Base-by-base conservation (phyloP, 2,888 invertebrate species). In the Zhuqinia jingwanae region DNA sequence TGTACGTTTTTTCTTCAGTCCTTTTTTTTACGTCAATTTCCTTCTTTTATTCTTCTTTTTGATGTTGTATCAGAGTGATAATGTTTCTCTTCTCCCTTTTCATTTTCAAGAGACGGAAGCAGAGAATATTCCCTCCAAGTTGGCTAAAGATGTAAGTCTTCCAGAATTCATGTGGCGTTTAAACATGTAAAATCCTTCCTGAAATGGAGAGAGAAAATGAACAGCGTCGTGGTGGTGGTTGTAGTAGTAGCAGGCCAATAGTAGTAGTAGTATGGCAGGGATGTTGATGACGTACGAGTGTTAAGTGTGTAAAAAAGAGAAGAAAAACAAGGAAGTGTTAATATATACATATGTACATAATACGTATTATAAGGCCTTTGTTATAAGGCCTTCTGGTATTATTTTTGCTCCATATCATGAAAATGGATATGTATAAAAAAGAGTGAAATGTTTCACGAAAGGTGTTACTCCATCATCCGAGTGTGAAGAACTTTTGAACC, bases 81-180 rank as follows among this genome's bases (percentile, higher is more conserved):
- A 27, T 42, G 36, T 25, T 73, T 78, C 60, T 50, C 15, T 27
- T 36, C 75, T 30, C 27, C 2, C 10, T 70, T 22, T 50, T 75
- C 20, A 56, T n/a, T 56, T 56, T 76, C 70, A 84, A 15, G 87
- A 78, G 53, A 87, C 68, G 42, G 80, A 73, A 15, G 87, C 87
- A 17, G 87, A 87, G 53, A 87, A 87, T 22, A 87, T 87, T 22
- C 83, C 84, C 63, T 85, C 88, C 75, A 85, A 82, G 56, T 88
- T 88, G 17, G 85, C 88, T 42, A 82, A 73, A 20, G 85, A 82
- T 3, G 78, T 88, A 2, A 88, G 85, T 25, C 81, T 65, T 20
- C 85, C 85, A 45, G 85, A 85, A 56, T 82, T 85, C 88, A 85
- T 88, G 50, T 88, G 81, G 30, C 53, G 53, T 88, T 88, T 85